Conservation (phyloP, 2,797 vertebrate genomes). For the Lepidocolaptes lacrymiger region DNA sequence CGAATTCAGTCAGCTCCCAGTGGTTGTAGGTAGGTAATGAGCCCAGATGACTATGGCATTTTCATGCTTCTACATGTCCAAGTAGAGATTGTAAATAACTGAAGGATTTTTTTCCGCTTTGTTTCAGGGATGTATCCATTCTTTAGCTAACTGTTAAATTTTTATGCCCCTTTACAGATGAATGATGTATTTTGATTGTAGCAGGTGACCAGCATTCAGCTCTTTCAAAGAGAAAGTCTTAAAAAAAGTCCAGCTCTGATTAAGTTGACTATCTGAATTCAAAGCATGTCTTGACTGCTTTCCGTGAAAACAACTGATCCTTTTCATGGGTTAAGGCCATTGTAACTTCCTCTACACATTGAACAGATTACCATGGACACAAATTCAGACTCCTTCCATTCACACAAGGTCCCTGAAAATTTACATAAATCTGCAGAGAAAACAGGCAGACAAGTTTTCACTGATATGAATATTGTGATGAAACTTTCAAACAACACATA, state of each 20-base stretch:
- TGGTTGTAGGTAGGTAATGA: neutral
- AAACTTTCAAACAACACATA: conserved; percentile 60
- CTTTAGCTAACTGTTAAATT: conserved; percentile 23
- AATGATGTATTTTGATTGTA: conserved; percentile 35
- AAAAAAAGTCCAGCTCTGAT: conserved; percentile 67
- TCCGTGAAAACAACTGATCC: conserved; percentile 82
- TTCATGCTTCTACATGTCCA: neutral
- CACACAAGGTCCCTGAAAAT: conserved; percentile 69
- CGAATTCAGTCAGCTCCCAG: neutral
- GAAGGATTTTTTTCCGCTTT: neutral
- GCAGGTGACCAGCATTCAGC: conserved; percentile 19
- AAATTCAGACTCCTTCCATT: conserved; percentile 68
- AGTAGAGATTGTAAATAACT: neutral
- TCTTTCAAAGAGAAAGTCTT: conserved; percentile 42
- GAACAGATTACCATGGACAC: conserved; percentile 85
- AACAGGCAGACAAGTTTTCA: conserved; percentile 65
- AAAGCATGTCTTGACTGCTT: conserved; percentile 79
- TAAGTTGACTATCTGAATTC: conserved; percentile 81
- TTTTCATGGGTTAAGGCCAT: conserved; percentile 79
- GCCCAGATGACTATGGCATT: neutral
- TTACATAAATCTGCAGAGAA: conserved; percentile 64
- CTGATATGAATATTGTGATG: conserved; percentile 31
- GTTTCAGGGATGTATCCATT: neutral
- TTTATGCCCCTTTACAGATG: conserved; percentile 29
- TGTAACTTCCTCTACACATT: conserved; percentile 82